These are phyloP conservation scores for Psittacula derbiana DNA, from an alignment of 2,797 vertebrate genomes.

Conservation along the genomic window DNA sequence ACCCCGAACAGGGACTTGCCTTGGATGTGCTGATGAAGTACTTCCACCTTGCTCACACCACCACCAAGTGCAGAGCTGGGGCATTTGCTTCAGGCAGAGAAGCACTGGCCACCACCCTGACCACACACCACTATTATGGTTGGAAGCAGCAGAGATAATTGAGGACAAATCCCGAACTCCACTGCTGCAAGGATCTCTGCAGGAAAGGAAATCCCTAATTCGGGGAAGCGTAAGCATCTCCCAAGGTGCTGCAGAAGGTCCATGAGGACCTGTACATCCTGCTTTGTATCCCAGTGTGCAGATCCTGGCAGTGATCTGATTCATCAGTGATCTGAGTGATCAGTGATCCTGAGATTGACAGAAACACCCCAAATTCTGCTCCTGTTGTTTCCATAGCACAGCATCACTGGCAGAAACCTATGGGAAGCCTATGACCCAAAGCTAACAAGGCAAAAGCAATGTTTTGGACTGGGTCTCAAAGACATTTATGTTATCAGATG, in stretches of 20 bases:
- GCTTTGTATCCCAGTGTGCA: background rate
- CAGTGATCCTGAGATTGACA: accelerated
- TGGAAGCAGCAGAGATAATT: background rate
- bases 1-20: background rate
- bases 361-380: background rate
- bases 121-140: background rate
- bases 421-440: background rate
- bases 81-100: background rate
- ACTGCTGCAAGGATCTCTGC: background rate
- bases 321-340: no score
- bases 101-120: background rate
- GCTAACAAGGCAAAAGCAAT: background rate
- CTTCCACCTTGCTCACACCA: background rate
- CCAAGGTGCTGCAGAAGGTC: background rate
- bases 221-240: accelerated
- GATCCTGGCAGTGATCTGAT: background rate
- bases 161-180: background rate
- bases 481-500: background rate
- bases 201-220: accelerated
- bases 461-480: background rate
- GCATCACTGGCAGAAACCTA: background rate
- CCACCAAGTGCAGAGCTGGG: accelerated
- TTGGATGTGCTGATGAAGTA: background rate
- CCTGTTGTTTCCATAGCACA: background rate
- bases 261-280: accelerated